These are phyloP conservation scores for Hypotaenidia okinawae DNA, from an alignment of 2,797 vertebrate genomes.

Conservation along the genomic window DNA sequence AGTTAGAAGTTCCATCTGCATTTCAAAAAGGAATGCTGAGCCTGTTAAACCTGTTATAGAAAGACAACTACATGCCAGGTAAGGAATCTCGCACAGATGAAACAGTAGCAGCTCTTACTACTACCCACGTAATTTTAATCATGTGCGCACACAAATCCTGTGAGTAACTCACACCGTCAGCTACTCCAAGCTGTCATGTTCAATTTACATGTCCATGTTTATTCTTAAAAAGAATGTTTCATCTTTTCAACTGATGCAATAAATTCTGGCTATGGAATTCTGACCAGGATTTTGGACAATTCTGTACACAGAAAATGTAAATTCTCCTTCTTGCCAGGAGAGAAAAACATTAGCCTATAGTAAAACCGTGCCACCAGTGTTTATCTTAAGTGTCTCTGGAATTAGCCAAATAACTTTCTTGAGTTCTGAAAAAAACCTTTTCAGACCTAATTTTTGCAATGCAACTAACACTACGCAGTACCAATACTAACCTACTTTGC, in stretches of 20 bases:
- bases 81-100: constrained; percentile 13
- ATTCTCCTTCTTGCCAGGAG: not conserved
- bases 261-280: not conserved
- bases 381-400: not conserved
- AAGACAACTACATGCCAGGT: constrained; percentile 9
- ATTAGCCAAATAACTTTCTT: not conserved
- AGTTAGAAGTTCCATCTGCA: constrained; percentile 42
- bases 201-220: not conserved
- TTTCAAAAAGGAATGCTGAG: constrained; percentile 49
- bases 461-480: not conserved
- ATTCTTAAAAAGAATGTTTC: not conserved
- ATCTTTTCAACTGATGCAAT: not conserved
- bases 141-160: not conserved
- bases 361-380: not conserved
- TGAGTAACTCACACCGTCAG: not conserved
- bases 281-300: not conserved
- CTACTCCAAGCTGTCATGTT: not conserved
- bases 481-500: not conserved
- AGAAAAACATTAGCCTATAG: not conserved
- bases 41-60: constrained; percentile 60
- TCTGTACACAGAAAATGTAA: not conserved
- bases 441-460: not conserved
- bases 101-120: constrained; percentile 6
- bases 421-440: not conserved
- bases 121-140: not conserved